These are phyloP conservation scores for Megalonaias nervosa DNA, from an alignment of 1,140 invertebrate species.

Conservation along the genomic window DNA sequence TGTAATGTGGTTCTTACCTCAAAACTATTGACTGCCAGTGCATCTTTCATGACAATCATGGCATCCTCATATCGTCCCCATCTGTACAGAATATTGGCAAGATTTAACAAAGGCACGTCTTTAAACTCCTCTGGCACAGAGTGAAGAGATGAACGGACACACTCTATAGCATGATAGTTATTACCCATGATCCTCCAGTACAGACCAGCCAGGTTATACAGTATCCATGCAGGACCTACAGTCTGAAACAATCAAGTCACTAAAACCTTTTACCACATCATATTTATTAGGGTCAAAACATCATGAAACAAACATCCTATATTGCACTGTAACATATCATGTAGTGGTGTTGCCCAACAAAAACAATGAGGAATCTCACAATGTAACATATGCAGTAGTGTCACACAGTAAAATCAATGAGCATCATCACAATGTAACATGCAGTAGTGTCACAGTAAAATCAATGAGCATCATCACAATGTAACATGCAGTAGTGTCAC, in stretches of 20 bases:
- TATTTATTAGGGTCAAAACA: not conserved
- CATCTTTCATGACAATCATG: slow-evolving; percentile 82
- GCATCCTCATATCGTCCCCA: slow-evolving; percentile 83
- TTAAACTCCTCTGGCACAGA: slow-evolving; percentile 82
- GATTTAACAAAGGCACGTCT: slow-evolving; percentile 85
- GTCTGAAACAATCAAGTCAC: slow-evolving; percentile 72
- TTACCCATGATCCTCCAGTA: slow-evolving; percentile 89
- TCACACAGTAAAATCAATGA: too few relatives aligned
- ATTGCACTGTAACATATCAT: too few relatives aligned
- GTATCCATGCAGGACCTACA: slow-evolving; percentile 82
- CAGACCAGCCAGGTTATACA: slow-evolving; percentile 86
- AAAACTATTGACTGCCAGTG: slow-evolving; percentile 81
- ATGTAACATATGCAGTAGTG: too few relatives aligned
- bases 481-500: too few relatives aligned
- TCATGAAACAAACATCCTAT: not conserved
- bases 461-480: too few relatives aligned
- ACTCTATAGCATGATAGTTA: slow-evolving; percentile 85
- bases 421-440: too few relatives aligned
- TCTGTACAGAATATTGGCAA: slow-evolving; percentile 84
- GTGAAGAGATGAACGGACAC: slow-evolving; percentile 83
- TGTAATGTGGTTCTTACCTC: slow-evolving; percentile 73
- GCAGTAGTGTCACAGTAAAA: too few relatives aligned
- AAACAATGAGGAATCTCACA: too few relatives aligned
- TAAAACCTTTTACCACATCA: not conserved
- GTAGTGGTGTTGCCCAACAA: too few relatives aligned